Base-by-base conservation (phyloP, 1,140 invertebrate genomes). In the Trichonephila clavipes region DNA sequence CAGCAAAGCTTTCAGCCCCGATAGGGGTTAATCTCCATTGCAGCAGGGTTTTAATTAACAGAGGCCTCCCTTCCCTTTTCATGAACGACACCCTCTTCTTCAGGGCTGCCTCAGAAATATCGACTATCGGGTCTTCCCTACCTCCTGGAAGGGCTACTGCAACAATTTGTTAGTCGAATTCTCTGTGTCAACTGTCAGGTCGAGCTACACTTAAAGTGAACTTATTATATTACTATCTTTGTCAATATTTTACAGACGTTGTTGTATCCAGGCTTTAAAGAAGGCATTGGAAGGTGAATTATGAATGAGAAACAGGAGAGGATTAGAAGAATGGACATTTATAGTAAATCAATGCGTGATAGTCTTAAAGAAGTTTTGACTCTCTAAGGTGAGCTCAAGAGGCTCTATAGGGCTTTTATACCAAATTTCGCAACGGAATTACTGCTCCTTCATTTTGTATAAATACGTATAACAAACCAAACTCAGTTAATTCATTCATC, bases 111-210 rank as follows among this genome's bases (percentile, higher is more conserved):
- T 77, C 72, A 7, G 34, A 77, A 77, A 40, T 77, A 77, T 77
- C 28, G 72, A 77, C 72, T 77, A 77, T 77, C 72, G 72, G 28
- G 2, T 77, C 72, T 16, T 18, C 16, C 18, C 34, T 24, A 34
- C 72, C 4, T 77, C 28, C 28, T 77, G 66, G 72, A 14, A 77
- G 16, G 72, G 34, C 72, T 77, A 77, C 72, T 77, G 72, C 34
- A 77, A 77, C 72, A 77, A 77, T 77, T 77, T 34, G 72, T 77
- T 77, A 77, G 34, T 77, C 72, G 72, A 28, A 77, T 77, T 77
- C 72, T 40, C 72, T 40, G 72, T 77, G 34, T 77, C 72, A 77
- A 34, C 72, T 77, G 72, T 77, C 72, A 77, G 72, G 72, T 77
- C 72, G 72, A 40, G 72, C 72, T 40, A 24, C 72, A 77, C 72